Percentiles rank a stretch among this genome's conserved stretches.
These are phyloP conservation scores for Fringilla coelebs DNA, from an alignment of 2,797 vertebrate genomes.

Conservation along the genomic window DNA sequence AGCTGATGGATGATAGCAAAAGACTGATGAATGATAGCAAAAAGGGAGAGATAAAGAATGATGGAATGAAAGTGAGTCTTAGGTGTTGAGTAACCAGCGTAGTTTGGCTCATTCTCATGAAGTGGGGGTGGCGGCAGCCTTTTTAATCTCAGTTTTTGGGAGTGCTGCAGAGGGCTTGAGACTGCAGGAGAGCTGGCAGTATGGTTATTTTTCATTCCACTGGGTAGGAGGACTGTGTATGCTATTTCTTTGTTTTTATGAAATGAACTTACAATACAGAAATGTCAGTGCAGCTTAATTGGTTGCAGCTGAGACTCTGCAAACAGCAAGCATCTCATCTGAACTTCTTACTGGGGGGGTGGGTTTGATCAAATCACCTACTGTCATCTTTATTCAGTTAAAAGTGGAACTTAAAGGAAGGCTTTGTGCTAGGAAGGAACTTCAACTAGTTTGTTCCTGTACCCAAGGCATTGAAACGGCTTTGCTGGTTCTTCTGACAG, in stretches of 20 bases:
- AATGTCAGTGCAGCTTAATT: constrained; percentile 46
- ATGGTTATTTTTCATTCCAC: not conserved
- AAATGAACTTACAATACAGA: constrained; percentile 31
- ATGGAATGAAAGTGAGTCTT: not conserved
- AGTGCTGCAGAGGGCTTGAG: constrained; percentile 1
- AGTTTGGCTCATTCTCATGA: not conserved
- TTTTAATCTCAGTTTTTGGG: constrained; percentile 45
- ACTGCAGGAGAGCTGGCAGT: constrained; percentile 29
- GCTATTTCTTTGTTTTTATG: constrained; percentile 34
- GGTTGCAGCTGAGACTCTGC: constrained; percentile 44
- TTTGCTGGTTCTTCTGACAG: not conserved
- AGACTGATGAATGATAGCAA: not conserved
- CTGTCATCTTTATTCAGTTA: constrained; percentile 40
- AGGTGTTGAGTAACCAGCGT: constrained; percentile 2
- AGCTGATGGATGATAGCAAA: not conserved
- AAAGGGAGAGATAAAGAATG: not conserved
- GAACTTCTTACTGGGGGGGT: not conserved
- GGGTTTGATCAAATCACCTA: constrained; percentile 36
- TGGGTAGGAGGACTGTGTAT: not conserved
- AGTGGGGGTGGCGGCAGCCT: not conserved
- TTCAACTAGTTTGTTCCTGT: not conserved
- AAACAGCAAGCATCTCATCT: constrained; percentile 8
- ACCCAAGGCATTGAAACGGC: not conserved
- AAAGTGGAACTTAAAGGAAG: not conserved
- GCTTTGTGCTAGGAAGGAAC: not conserved